Base-by-base conservation (phyloP, 2,797 vertebrate genomes). In the Diceros bicornis region DNA sequence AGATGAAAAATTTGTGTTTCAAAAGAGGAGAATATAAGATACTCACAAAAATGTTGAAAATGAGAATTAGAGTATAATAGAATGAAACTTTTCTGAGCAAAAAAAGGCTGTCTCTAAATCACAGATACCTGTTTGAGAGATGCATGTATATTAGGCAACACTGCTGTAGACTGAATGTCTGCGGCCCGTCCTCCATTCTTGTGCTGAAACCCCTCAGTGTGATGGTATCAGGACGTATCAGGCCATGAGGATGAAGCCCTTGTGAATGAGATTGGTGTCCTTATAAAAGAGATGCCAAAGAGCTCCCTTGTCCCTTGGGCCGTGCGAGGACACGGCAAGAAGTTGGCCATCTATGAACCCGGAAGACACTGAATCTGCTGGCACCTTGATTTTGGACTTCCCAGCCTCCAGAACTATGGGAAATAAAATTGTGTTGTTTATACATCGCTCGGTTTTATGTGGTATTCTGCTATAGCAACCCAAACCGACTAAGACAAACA, bases 51-150 rank as follows among this genome's bases (percentile, higher is more conserved):
- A 37, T 21, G 41, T 69, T 85, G 50, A 52, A 68, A 86, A 62
- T 86, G 27, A 29, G n/a, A 62, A 47, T 44, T 77, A 41, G 17
- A 72, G 12, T 86, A 52, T 37, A 94, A 61, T 47, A 74, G 10
- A 74, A 66, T 52, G 8, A 83, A 84, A 41, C 18, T 84, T 88
- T 84, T 68, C 64, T 72, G 25, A 81, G 41, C 13, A 41, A 34
- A 64, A 97, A 90, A 93, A 25, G 1, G n/a, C 23, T 68, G 32
- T 92, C 68, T 88, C 23, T 55, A 74, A 91, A 52, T 81, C 44
- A 86, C 9, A 86, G 20, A 13, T 59, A 71, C 13, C 11, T 14
- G 16, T 69, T 86, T 78, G 37, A 92, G 13, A 83, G 72, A 44
- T 52, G 47, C 47, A 57, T 47, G 2, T 37, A 91, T 85, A 68